Base-by-base conservation (phyloP, 1,140 invertebrate genomes). In the Bombus terrestris region DNA sequence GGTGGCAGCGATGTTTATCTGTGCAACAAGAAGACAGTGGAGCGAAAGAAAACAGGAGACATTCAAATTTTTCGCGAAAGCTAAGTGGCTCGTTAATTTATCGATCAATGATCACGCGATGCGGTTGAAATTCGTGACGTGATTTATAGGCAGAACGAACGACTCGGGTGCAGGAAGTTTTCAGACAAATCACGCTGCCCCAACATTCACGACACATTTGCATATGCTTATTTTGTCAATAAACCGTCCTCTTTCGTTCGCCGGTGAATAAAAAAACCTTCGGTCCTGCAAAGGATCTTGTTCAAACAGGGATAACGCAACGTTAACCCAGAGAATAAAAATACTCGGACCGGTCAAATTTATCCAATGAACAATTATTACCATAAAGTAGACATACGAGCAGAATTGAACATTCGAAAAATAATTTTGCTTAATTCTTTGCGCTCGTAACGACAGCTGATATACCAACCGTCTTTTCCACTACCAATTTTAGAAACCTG, bases 211-310 rank as follows among this genome's bases (percentile, higher is more conserved):
- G 64, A 35, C 68, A 59, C 53, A 85, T 85, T 85, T 85, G 76
- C 83, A 85, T 85, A 43, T 57, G 83, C 68, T 85, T 85, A 85
- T 80, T 85, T 72, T 85, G 76, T 85, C 83, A 85, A 85, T 85
- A 85, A 43, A 80, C 47, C 3, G 28, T 66, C 10, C 77, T 59
- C 79, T 78, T 62, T 66, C 35, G 28, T 37, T 35, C n/a, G 2
- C 37, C n/a, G 64, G 10, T 15, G 71, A 53, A 5, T 8, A n/a
- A n/a, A 75, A 75, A 37, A 37, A 9, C 28, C 12, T 10, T 68
- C 35, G 18, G 10, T 10, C 22, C 4, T 12, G 5, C 9, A 2
- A 43, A n/a, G 39, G 32, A 15, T 76, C 57, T 28, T 32, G 73
- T n/a, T n/a, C 12, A 76, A 83, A 83, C 73, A 62, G 3, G 10